Base-by-base conservation (phyloP, 2,797 vertebrate species). In the Glossophaga mutica region DNA sequence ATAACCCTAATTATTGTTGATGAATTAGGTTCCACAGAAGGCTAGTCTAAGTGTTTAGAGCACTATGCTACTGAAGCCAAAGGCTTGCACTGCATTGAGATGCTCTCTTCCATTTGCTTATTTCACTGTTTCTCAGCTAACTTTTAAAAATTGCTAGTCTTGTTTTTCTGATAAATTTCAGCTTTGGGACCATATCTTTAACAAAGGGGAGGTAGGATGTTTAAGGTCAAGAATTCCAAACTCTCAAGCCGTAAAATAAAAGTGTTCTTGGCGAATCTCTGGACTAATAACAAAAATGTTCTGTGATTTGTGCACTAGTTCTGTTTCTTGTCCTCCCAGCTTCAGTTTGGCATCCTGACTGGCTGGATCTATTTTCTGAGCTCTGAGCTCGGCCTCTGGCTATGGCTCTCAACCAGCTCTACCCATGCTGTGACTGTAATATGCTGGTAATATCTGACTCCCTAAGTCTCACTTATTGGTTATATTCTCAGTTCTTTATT, bases 111-210 rank as follows among this genome's bases (percentile, higher is more conserved):
- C 46, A 6, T 2, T 71, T 71, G 32, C 85, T 84, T 32, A 77
- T 42, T 70, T 48, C 8, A 26, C 34, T 1, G 0, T 79, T 73
- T 92, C 79, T 93, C 32, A 19, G 76, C 12, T 77, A 42, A 68
- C 34, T 88, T 83, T 79, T 46, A n/a, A 48, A 76, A 52, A 90
- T 70, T 7, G 3, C 68, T 50, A 52, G 29, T n/a, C 71, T 55
- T 62, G 18, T 48, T 76, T 94, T 71, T 78, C 42, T 90, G n/a
- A 96, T 21, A 82, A 52, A 89, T 91, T 82, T 90, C 11, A 82
- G 50, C 29, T 88, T 90, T 46, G 12, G 12, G 16, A 3, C 16
- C 32, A 8, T 76, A 1, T 37, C 19, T 89, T 87, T 46, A 62
- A 88, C 77, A 71, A 15, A 5, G 22, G 59, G 15, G 22, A 83